These are phyloP conservation scores for Dicycla oo DNA, from an alignment of 2,888 invertebrate species.

Conservation along the genomic window DNA sequence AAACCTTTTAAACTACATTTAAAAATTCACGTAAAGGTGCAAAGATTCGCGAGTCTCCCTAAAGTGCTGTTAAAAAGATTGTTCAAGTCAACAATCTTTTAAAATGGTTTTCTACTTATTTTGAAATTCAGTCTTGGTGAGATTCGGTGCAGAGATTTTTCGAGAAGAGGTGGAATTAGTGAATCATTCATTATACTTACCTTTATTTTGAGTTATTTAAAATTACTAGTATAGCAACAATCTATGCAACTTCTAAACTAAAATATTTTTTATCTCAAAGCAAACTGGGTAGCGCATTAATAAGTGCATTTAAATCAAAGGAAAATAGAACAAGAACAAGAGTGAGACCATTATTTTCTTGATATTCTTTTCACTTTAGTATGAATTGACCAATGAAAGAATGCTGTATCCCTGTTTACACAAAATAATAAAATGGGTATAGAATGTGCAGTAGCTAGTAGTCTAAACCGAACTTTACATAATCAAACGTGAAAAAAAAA, in stretches of 20 bases:
- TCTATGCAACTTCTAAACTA: neutral
- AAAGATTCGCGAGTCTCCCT: slow-evolving; percentile 20
- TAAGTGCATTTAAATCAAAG: neutral
- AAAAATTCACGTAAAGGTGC: slow-evolving; percentile 23
- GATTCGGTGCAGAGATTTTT: slow-evolving; percentile 5
- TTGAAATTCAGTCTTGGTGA: slow-evolving; percentile 1
- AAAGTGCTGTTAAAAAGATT: slow-evolving; percentile 45
- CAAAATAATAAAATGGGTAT: neutral
- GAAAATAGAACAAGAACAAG: neutral
- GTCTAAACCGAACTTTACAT: neutral
- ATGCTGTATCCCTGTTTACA: neutral
- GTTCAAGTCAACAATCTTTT: slow-evolving; percentile 20
- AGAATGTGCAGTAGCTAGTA: neutral
- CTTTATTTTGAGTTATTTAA: neutral
- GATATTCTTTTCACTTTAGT: neutral
- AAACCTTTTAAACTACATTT: slow-evolving; percentile 31
- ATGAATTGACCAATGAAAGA: neutral
- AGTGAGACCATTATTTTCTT: neutral
- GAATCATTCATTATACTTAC: neutral
- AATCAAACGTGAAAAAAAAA: neutral
- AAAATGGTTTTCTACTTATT: slow-evolving; percentile 28
- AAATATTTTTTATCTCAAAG: no score
- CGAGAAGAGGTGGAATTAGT: neutral
- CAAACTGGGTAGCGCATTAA: neutral
- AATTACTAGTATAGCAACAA: neutral